phyloP scores from a whole-genome alignment of 2,113 vertebrate genomes.

The Halcyon senegalensis region DNA sequence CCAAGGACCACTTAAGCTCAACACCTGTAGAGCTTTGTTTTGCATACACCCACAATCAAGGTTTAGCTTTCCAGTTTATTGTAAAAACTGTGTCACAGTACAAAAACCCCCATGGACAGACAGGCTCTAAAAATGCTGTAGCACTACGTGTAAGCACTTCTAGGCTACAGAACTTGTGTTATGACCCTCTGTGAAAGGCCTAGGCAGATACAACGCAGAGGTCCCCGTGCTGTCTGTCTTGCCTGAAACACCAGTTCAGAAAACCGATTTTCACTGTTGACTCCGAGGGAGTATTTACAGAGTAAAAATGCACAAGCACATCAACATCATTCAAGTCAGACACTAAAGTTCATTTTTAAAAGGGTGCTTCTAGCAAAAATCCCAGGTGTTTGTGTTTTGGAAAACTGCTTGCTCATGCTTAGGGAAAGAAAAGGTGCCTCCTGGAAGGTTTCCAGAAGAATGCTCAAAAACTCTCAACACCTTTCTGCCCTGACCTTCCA shows the following conservation, averaged over 20 bases:
- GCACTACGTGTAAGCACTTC: accelerated
- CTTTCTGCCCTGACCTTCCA: neutral
- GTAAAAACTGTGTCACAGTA: neutral
- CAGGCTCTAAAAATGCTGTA: accelerated
- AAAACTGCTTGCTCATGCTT: neutral
- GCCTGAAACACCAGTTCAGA: neutral
- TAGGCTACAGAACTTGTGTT: neutral
- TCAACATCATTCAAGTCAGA: neutral
- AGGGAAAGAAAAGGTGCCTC: neutral
- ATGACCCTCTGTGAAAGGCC: accelerated
- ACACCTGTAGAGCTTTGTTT: neutral
- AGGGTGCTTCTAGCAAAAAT: neutral
- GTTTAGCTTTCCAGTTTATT: neutral
- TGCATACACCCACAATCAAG: neutral
- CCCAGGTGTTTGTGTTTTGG: neutral
- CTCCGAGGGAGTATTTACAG: neutral
- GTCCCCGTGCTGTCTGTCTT: neutral
- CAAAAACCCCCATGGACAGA: neutral
- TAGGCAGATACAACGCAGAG: neutral
- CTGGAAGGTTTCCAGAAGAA: neutral
- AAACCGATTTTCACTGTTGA: neutral
- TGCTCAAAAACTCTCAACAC: neutral
- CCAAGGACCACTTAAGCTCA: neutral
- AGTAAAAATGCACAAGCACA: neutral
- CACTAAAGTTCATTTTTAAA: neutral